phyloP scores from a whole-genome alignment of 2,888 invertebrate genomes.

The Parelbella ahira region DNA sequence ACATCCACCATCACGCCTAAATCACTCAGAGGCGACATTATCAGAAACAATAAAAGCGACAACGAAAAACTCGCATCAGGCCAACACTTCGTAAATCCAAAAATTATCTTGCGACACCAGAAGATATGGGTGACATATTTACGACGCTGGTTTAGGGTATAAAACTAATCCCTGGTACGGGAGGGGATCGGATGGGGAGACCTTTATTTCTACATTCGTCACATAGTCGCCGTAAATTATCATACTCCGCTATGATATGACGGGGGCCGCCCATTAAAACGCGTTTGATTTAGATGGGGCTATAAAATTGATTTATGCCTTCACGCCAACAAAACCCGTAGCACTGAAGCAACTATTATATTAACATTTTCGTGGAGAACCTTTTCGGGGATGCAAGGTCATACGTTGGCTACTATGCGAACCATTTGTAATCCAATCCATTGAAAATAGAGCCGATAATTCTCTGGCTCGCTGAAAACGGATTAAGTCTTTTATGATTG shows the following conservation, averaged over 20 bases:
- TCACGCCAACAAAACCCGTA: constrained; percentile 81
- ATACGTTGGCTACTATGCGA: constrained; percentile 40
- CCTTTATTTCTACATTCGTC: constrained; percentile 82
- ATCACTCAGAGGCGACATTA: constrained; percentile 38
- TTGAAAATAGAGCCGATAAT: neutral
- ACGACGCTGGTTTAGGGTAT: constrained; percentile 73
- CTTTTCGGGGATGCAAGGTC: constrained; percentile 61
- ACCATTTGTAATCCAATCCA: constrained; percentile 25
- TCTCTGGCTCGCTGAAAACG: constrained; percentile 31
- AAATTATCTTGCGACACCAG: constrained; percentile 70
- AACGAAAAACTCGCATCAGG: constrained; percentile 37
- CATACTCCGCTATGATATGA: constrained; percentile 81
- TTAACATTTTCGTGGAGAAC: constrained; percentile 81
- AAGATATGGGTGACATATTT: constrained; percentile 77
- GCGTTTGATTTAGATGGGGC: constrained; percentile 82
- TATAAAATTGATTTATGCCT: constrained; percentile 82
- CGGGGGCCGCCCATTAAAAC: constrained; percentile 82
- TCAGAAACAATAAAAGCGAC: constrained; percentile 39
- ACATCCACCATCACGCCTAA: constrained; percentile 32
- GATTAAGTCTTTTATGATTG: constrained; percentile 72
- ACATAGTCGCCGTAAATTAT: constrained; percentile 81
- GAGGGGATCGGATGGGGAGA: constrained; percentile 49
- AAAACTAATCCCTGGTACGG: constrained; percentile 68
- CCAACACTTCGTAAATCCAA: constrained; percentile 65
- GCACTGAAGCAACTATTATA: constrained; percentile 80